phyloP scores from a whole-genome alignment of 2,797 vertebrate genomes.

The Pantherophis alleghaniensis region DNA sequence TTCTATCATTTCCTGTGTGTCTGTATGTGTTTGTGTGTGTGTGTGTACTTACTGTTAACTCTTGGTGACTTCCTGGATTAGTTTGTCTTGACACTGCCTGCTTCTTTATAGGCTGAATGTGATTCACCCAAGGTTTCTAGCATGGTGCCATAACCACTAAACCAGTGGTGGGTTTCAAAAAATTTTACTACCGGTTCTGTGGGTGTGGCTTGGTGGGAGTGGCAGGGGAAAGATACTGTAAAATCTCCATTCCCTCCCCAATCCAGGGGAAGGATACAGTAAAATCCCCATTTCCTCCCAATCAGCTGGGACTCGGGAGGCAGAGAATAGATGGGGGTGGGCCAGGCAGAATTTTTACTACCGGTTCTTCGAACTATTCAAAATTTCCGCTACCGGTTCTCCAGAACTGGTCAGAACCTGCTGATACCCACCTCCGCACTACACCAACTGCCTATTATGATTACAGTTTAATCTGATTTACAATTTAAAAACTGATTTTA shows the following conservation, averaged over 20 bases:
- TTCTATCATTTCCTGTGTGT: neutral
- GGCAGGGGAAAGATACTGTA: no score
- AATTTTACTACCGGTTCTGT: no score
- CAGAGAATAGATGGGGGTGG: no score
- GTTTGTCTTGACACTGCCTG: neutral
- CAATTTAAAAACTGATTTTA: neutral
- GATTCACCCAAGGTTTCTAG: neutral
- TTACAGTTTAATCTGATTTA: neutral
- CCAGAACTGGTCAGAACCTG: no score
- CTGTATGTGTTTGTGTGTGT: neutral
- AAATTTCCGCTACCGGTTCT: no score
- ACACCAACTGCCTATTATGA: neutral
- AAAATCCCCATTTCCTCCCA: no score
- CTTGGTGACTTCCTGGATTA: neutral
- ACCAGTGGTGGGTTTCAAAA: neutral
- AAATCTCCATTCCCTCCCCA: no score
- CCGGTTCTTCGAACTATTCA: no score
- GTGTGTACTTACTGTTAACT: neutral
- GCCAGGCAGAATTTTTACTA: no score
- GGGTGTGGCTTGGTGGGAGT: no score
- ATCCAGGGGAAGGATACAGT: no score
- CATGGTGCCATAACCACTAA: neutral
- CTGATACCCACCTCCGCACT: neutral
- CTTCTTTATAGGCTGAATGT: neutral
- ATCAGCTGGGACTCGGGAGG: no score